Evolutionary conservation across 2,113 vertebrate genomes (phyloP), one percentile per base, ranked within the genome.

Genomic region (Platysternon megacephalum): DNA sequence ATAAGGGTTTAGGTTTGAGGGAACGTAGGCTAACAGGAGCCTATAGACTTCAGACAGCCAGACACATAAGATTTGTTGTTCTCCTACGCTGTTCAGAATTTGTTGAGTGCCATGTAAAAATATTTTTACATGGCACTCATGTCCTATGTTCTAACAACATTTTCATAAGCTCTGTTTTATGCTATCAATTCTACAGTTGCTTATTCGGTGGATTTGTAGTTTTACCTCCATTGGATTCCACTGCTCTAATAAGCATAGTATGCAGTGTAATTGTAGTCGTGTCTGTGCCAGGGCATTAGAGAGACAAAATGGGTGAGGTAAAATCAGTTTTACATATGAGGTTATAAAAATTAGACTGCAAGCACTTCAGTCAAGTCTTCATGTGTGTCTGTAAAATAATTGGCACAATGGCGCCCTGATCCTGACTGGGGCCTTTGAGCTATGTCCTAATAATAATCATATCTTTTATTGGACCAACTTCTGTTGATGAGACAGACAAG

Each of bases 91-190:
- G 4, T 83, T 83, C 42, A 8, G 35, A 56, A n/a, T 35, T 29
- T 56, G 24, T 35, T 79, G 42, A 80, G 22, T 80, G 49, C 88
- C 76, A 42, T 16, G 8, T 84, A 5, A 52, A 32, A 46, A 46
- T 48, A 49, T 35, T 49, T 78, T 44, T 78, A 39, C 74, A 46
- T 24, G 74, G 49, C 49, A 14, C 49, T 49, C 49, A 12, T 61
- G 28, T 51, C 16, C 17, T 74, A 56, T 61, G 28, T 46, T 22
- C 24, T 74, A 84, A 8, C 0, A 2, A 13, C 11, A 1, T 11
- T 46, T 87, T 87, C 83, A 24, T 52, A 80, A 51, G 17, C 46
- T 61, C 5, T 13, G 3, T 53, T 89, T 89, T 76, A 19, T 82
- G 17, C 12, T 61, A 9, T 48, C 29, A 19, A 11, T 78, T 85